phyloP scores from a whole-genome alignment of 1,140 invertebrate genomes.

The Drosophila kohkoa region DNA sequence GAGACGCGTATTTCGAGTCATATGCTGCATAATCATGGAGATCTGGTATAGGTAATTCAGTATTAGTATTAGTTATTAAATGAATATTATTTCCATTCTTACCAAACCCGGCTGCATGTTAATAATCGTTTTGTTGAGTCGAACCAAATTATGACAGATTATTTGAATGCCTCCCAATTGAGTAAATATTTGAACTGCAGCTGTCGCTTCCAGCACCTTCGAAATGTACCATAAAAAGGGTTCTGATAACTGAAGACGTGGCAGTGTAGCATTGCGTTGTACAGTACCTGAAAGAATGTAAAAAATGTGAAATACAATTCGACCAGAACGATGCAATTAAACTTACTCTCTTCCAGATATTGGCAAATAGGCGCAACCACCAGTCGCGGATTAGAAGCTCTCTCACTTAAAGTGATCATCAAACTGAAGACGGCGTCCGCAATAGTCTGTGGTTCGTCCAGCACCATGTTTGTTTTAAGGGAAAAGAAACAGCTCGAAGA shows the following conservation, averaged over 20 bases:
- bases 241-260: conserved; percentile 89
- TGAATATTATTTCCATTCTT: conserved; percentile 2
- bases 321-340: neutral
- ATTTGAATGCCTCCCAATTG: conserved; percentile 87
- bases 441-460: conserved; percentile 87
- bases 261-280: conserved; percentile 71
- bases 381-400: conserved; percentile 89
- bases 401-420: conserved; percentile 89
- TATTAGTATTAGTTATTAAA: neutral
- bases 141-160: conserved; percentile 87
- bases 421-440: conserved; percentile 94
- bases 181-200: conserved; percentile 89
- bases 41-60: conserved; percentile 68
- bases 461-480: conserved; percentile 84
- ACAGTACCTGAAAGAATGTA: conserved; percentile 73
- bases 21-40: conserved; percentile 88
- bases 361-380: conserved; percentile 91
- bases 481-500: conserved; percentile 68
- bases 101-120: conserved; percentile 85
- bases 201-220: conserved; percentile 89
- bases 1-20: conserved; percentile 85
- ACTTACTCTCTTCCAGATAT: conserved; percentile 89
- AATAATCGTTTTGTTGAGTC: conserved; percentile 85
- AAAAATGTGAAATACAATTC: neutral
- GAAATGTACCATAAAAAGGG: conserved; percentile 91